Evolutionary conservation across 2,888 invertebrate species (phyloP).

Genomic region (Busseola fusca): DNA sequence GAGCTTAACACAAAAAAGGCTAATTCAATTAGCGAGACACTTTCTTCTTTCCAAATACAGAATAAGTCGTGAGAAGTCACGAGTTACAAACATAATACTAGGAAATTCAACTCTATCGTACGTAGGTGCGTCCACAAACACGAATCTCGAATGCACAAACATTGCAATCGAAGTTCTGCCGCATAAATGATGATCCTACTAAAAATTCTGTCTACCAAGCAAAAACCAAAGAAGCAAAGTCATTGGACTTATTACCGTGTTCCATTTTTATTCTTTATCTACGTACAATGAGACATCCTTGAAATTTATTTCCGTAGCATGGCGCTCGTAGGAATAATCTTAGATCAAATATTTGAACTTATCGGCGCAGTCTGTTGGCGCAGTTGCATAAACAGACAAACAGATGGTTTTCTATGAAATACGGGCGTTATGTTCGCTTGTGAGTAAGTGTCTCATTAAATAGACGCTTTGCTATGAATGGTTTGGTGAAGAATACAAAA

Average conservation of each 20-base stretch:
- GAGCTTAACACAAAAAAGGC: constrained; percentile 33
- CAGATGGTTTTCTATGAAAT: constrained; percentile 46
- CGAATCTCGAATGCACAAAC: constrained; percentile 47
- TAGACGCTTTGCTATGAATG: constrained; percentile 5
- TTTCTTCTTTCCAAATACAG: constrained; percentile 41
- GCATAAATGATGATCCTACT: constrained; percentile 49
- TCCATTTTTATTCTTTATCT: constrained; percentile 26
- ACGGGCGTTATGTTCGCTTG: constrained; percentile 18
- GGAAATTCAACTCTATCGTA: constrained; percentile 7
- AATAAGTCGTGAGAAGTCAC: constrained; percentile 20
- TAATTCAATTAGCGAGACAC: constrained; percentile 39
- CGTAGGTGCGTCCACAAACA: constrained; percentile 35
- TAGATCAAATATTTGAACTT: constrained; percentile 58
- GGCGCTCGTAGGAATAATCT: constrained; percentile 40
- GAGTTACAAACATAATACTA: constrained; percentile 7
- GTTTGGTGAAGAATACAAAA: constrained; percentile 13
- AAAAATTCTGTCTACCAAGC: constrained; percentile 44
- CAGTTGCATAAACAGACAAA: constrained; percentile 57
- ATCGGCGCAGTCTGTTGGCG: constrained; percentile 39
- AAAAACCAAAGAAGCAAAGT: constrained; percentile 40
- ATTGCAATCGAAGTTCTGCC: constrained; percentile 49
- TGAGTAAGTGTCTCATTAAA: constrained; percentile 21
- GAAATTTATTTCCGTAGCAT: constrained; percentile 18
- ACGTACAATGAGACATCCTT: constrained; percentile 11
- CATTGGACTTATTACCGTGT: constrained; percentile 44